Evolutionary conservation across 2,797 vertebrate species (phyloP), one percentile per base, ranked within the genome.

Genomic region (Taenioides sp.): DNA sequence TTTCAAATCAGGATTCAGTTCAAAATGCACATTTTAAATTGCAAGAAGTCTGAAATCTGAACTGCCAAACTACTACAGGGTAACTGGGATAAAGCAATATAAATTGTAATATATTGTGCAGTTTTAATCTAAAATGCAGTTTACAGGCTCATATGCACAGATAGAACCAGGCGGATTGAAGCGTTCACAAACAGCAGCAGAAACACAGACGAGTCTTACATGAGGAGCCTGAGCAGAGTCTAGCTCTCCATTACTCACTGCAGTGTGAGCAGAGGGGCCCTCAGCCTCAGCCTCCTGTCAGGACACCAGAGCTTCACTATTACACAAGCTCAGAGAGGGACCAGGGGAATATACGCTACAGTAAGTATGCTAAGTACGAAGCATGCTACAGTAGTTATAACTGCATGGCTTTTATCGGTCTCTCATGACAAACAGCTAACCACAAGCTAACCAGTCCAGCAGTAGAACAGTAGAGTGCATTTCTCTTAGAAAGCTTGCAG

Each of bases 131-230:
- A 40, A 34, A 5, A 20, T 54, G 69, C 17, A 28, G 7, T 40
- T 3, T 73, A 50, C 18, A 70, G 31, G 16, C 20, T 54, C 28
- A 34, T 47, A 52, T 2, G 31, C 57, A 67, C 22, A 16, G 18
- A 4, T 1, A 3, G 31, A 61, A 54, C 20, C 52, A 22, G 50
- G 18, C 52, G 9, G 20, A 22, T n/a, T 3, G 11, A n/a, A 55
- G n/a, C 54, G 10, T 11, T 57, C 4, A 25, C 54, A 57, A 54
- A 62, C 73, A 73, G 67, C 76, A 67, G 71, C 69, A 76, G 66
- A 71, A 79, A 71, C 69, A 84, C 71, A 74, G 74, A 67, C 54
- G 67, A 59, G 18, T 86, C 94, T 94, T 94, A 94, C 94, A 81
- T 93, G 89, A 81, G 87, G 75, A 85, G 83, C 84, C 79, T 84